Conservation (phyloP, 2,113 vertebrate species). For the Tachuris rubrigastra region DNA sequence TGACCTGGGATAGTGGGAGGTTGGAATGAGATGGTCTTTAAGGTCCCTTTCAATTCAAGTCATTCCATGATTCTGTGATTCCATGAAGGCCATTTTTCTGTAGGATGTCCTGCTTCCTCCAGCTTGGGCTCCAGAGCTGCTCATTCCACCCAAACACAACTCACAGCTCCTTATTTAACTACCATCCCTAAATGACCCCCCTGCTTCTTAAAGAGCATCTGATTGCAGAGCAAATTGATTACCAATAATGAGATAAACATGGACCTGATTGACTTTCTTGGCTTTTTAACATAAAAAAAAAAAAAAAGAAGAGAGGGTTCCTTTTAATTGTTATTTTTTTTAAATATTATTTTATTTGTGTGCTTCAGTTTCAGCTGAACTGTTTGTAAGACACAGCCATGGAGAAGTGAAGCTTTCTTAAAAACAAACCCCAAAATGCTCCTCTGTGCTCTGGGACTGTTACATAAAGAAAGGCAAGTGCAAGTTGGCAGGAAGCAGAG, state of each 20-base stretch:
- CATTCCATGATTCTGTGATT: not conserved
- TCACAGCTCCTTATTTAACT: not conserved
- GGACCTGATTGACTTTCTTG: not conserved
- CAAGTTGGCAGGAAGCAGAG: not conserved
- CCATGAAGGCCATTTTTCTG: accelerated
- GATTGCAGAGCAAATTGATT: not conserved
- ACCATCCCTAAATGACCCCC: not conserved
- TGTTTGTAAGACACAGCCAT: not conserved
- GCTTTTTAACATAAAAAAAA: not conserved
- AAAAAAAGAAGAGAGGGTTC: not conserved
- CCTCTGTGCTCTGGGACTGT: not conserved
- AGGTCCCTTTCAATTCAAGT: not conserved
- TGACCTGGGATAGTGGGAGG: not conserved
- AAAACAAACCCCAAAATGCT: not conserved
- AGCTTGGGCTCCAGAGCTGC: not conserved
- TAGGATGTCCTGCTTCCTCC: accelerated
- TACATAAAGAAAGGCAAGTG: not conserved
- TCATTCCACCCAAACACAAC: not conserved
- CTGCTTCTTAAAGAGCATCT: not conserved
- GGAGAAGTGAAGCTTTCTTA: not conserved
- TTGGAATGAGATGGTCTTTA: not conserved
- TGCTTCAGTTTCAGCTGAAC: not conserved
- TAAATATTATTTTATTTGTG: not conserved
- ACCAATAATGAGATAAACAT: not conserved
- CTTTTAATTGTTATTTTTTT: not conserved